Evolutionary conservation across 2,888 invertebrate genomes (phyloP), one percentile per base, ranked within the genome.

Genomic region (Drosophila meridiana): DNA sequence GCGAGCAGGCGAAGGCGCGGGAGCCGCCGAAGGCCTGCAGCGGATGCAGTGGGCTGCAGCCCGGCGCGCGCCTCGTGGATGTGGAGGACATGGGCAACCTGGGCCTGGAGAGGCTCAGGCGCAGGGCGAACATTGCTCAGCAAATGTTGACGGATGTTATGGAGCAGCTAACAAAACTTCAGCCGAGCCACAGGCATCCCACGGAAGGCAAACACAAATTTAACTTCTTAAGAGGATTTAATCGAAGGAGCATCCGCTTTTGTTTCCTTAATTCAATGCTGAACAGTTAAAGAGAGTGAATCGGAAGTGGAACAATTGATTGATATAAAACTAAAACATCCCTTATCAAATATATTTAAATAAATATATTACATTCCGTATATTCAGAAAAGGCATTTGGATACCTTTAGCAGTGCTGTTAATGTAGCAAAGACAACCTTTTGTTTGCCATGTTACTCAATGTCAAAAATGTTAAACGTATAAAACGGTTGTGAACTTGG

Each of bases 11-110:
- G 6, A 20, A 36, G 28, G 26, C 48, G 36, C 50, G 14, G 9
- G 45, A 43, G 0, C 38, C 69, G 43, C 82, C 83, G 2, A 55
- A 69, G 34, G 77, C 69, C 7, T 83, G 89, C 20, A 45, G 53
- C 34, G 84, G 69, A 0, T 87, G 89, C 58, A 68, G 61, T 28
- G 82, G 85, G 20, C 66, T 75, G 11, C 53, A 67, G 65, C 69
- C 71, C 45, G 42, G 55, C 7, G 28, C 64, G 2, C 62, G 47
- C 2, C 58, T 71, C 6, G 20, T 73, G 4, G 87, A 83, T 60
- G 20, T 81, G 28, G 89, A 89, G 69, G 87, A 89, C 47, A 71
- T 88, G 69, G 83, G 71, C 8, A 48, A 59, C 11, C 36, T 69
- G n/a, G 52, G 61, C 0, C 11, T 80, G 56, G 69, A 83, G 32